These are phyloP conservation scores for Strigamia maritima DNA, from an alignment of 2,888 invertebrate genomes.

Conservation along the genomic window DNA sequence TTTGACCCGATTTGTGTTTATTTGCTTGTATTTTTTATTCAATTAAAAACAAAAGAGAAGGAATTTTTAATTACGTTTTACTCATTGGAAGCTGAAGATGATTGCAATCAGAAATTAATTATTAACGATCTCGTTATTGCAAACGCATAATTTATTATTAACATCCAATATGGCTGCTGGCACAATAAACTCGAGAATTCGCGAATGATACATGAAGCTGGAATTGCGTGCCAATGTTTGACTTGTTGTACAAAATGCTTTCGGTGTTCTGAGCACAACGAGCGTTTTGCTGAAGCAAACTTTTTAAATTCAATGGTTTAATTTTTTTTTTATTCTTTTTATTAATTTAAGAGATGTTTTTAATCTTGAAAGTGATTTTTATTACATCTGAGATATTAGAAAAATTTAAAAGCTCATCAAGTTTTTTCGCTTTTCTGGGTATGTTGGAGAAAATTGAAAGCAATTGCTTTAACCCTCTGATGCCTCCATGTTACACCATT, in stretches of 20 bases:
- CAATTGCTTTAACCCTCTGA: neutral
- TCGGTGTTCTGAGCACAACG: too few species aligned
- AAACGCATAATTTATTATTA: neutral
- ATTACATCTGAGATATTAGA: neutral
- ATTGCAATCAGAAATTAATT: neutral
- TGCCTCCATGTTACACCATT: too few species aligned
- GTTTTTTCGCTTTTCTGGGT: neutral
- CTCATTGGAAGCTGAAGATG: too few species aligned
- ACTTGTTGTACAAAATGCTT: neutral
- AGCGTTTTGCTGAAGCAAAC: too few species aligned
- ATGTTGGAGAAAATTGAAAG: neutral
- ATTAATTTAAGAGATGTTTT: neutral
- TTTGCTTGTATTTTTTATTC: too few species aligned
- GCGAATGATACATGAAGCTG: neutral
- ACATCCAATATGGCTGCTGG: neutral
- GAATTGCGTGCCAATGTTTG: neutral
- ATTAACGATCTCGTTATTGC: neutral
- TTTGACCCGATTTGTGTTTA: too few species aligned
- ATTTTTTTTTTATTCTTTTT: too few species aligned
- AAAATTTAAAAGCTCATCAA: neutral
- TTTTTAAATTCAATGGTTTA: too few species aligned
- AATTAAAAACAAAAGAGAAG: too few species aligned
- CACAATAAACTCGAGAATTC: neutral
- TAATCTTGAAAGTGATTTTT: neutral
- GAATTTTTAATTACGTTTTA: too few species aligned